Conservation (phyloP, 1,140 invertebrate genomes). For the Eumaeus atala region DNA sequence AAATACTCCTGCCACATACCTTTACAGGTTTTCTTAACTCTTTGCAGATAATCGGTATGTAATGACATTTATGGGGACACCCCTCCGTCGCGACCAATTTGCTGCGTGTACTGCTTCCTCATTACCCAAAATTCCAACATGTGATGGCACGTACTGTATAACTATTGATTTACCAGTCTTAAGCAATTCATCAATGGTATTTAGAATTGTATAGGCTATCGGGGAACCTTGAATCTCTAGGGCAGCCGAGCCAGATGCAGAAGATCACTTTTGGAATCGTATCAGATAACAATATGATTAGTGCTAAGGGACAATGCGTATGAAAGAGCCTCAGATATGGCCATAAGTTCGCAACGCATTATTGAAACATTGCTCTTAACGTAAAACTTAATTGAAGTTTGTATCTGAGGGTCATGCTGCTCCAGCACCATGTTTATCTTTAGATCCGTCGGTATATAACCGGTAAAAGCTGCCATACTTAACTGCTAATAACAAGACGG, state of each 20-base stretch:
- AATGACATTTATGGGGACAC: background rate
- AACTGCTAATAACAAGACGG: no score
- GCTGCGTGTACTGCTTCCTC: conserved; percentile 1
- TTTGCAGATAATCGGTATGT: background rate
- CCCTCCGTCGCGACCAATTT: background rate
- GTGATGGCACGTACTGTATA: no score
- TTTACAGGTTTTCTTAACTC: background rate
- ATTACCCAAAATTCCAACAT: background rate
- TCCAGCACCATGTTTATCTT: no score
- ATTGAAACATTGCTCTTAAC: background rate
- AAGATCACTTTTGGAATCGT: background rate
- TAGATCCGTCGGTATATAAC: no score
- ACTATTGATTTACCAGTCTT: no score
- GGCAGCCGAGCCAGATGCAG: background rate
- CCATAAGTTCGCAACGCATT: conserved; percentile 1
- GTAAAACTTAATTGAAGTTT: background rate
- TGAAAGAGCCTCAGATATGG: conserved; percentile 7
- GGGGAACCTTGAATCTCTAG: background rate
- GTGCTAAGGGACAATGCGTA: conserved; percentile 5
- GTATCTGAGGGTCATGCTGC: background rate
- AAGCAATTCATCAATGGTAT: no score
- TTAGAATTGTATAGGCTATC: background rate
- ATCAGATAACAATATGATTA: conserved; percentile 4
- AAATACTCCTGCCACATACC: no score
- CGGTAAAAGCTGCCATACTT: no score